Evolutionary conservation across 2,888 invertebrate genomes (phyloP), one percentile per base, ranked within the genome.

Genomic region (Bellardia bayeri): DNA sequence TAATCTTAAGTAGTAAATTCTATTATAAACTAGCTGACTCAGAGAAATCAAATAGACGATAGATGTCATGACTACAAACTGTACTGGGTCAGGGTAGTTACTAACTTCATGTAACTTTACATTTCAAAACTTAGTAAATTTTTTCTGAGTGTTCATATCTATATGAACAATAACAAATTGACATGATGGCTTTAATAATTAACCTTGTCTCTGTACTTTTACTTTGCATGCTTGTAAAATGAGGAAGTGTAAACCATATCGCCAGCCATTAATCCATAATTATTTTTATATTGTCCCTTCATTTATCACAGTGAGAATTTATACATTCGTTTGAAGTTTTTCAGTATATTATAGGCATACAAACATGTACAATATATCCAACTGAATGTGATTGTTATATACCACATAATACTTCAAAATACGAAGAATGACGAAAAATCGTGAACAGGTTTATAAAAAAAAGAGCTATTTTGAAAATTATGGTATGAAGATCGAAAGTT

Each of bases 111-210:
- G 23, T 23, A 23, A 23, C 23, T 23, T 23, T 23, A 23, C 23
- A n/a, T 51, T 13, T 51, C 5, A 2, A 56, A 56, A 23, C 2
- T 8, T 0, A 56, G 2, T 0, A 13, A 11, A 5, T 58, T 58
- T 30, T 58, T 58, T 11, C 58, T 45, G 6, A 30, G 30, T 68
- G 23, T 23, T 40, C 40, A 42, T 33, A n/a, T 45, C n/a, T 30
- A 42, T 30, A 42, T 42, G 14, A 5, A 2, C n/a, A 58, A 74
- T 61, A 45, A 74, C 58, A 74, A 74, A 61, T 13, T 74, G 58
- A 61, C 58, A 58, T 61, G 42, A 61, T 74, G 61, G 40, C 42
- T 56, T 56, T 33, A 72, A 56, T 54, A 56, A 72, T 72, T 40
- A 56, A 23, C 23, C 14, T 13, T 16, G 40, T 72, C 16, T 5